A percentile compares a stretch with the other conserved stretches of the same genome.
Conservation (phyloP, 1,140 invertebrate species). For the Wasmannia auropunctata region DNA sequence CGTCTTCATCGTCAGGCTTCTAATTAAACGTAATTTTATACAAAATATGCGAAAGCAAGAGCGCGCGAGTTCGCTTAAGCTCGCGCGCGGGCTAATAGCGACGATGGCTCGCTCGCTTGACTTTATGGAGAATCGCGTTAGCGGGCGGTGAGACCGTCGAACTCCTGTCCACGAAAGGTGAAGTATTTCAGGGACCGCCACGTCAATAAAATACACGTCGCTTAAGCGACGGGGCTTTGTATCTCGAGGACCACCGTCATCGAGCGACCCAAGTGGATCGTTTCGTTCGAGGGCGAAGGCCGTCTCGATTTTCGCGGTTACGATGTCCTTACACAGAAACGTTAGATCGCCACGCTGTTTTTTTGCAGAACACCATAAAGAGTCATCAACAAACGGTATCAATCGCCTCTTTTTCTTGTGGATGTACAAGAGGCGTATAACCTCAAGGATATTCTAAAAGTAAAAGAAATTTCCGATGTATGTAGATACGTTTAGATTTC, state of each 20-base stretch:
- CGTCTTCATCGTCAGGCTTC: not conserved
- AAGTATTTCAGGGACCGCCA: constrained; percentile 63
- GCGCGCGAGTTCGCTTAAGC: not conserved
- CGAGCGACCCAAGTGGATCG: constrained; percentile 65
- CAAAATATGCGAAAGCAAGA: not conserved
- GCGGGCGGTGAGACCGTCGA: constrained; percentile 60
- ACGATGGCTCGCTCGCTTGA: constrained; percentile 37
- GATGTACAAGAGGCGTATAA: not conserved
- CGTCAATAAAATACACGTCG: constrained; percentile 75
- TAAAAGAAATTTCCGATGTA: not conserved
- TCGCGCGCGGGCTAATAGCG: not conserved
- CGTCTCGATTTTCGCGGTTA: constrained; percentile 74
- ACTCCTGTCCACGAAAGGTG: constrained; percentile 50
- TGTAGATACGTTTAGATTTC: not conserved
- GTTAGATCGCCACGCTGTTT: constrained; percentile 2
- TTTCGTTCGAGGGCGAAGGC: constrained; percentile 59
- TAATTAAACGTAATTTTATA: not conserved
- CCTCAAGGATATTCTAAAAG: not conserved
- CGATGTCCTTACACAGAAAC: constrained; percentile 54
- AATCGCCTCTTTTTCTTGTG: not conserved
- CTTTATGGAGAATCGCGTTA: constrained; percentile 68
- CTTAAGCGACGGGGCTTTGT: constrained; percentile 75
- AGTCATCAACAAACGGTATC: constrained; percentile 1
- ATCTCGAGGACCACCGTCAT: constrained; percentile 74
- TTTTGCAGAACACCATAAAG: constrained; percentile 18